Evolutionary conservation across 2,797 vertebrate species (phyloP).

Genomic region (Lemur catta): DNA sequence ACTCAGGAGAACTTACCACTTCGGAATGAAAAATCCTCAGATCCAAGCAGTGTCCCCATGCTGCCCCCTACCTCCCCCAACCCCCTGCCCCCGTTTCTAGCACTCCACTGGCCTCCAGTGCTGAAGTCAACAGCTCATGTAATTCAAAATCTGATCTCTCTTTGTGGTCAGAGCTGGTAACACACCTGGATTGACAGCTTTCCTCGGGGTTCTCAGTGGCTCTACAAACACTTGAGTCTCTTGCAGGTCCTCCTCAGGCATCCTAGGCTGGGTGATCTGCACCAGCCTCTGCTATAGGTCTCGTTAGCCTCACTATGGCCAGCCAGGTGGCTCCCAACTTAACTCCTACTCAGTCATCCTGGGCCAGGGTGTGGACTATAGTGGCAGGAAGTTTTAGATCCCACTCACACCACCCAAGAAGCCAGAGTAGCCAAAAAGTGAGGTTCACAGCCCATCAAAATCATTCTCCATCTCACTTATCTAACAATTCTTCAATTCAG

Average conservation of each 20-base stretch:
- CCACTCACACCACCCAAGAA: not conserved
- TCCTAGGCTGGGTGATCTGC: not conserved
- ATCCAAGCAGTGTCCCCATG: not conserved
- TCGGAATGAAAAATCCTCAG: not conserved
- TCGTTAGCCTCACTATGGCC: not conserved
- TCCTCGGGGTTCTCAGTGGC: not conserved
- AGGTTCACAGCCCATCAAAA: not conserved
- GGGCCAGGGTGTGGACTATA: not conserved
- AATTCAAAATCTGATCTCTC: not conserved
- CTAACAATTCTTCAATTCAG: not conserved
- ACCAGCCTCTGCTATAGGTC: not conserved
- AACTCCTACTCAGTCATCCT: not conserved
- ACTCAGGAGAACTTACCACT: not conserved
- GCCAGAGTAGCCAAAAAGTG: not conserved
- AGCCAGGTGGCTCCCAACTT: not conserved
- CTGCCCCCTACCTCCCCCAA: not conserved
- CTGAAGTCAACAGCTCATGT: not conserved
- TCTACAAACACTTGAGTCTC: not conserved
- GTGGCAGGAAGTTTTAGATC: not conserved
- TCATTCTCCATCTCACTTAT: not conserved
- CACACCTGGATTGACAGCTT: not conserved
- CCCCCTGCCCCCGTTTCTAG: accelerated
- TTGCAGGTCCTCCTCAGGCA: not conserved
- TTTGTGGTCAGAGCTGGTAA: not conserved
- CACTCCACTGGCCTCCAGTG: not conserved